Evolutionary conservation across 1,140 invertebrate species (phyloP).

Genomic region (Bombus balteatus): DNA sequence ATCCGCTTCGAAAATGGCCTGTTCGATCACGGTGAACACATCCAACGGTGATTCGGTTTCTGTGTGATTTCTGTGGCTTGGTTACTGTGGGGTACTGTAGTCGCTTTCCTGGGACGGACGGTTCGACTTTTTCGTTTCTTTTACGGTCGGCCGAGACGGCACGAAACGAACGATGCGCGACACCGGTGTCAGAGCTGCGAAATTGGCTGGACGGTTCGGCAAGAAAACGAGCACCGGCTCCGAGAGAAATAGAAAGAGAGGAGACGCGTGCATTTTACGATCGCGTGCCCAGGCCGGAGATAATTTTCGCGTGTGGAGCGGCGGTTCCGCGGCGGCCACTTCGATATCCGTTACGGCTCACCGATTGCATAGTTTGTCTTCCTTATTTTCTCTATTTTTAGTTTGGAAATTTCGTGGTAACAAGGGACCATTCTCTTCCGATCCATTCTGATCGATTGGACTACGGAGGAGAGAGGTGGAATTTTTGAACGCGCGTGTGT

Average conservation of each 20-base stretch:
- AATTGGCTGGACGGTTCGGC: conserved; percentile 19
- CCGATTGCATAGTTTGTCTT: conserved; percentile 72
- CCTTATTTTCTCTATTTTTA: conserved; percentile 66
- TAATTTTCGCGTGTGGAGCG: conserved; percentile 75
- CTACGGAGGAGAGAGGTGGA: background rate
- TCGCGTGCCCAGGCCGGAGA: conserved; percentile 71
- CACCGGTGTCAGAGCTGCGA: conserved; percentile 16
- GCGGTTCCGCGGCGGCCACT: conserved; percentile 61
- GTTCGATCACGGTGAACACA: background rate
- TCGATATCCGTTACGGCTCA: conserved; percentile 69
- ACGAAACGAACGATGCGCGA: conserved; percentile 15
- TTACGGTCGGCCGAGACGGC: conserved; percentile 27
- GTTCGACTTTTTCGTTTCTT: conserved; percentile 38
- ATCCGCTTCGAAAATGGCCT: conserved; percentile 5
- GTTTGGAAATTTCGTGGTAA: background rate
- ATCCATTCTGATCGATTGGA: background rate
- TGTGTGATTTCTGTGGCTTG: background rate
- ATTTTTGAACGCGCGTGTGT: background rate
- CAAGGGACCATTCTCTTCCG: background rate
- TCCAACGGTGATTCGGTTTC: background rate
- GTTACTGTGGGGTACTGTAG: background rate
- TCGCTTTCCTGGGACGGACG: background rate
- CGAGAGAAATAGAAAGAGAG: background rate
- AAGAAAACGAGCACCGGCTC: too few relatives aligned
- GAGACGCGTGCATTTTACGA: conserved; percentile 62